Evolutionary conservation across 2,888 invertebrate genomes (phyloP), one percentile per base, ranked within the genome.

Genomic region (Sarcophaga variegata): DNA sequence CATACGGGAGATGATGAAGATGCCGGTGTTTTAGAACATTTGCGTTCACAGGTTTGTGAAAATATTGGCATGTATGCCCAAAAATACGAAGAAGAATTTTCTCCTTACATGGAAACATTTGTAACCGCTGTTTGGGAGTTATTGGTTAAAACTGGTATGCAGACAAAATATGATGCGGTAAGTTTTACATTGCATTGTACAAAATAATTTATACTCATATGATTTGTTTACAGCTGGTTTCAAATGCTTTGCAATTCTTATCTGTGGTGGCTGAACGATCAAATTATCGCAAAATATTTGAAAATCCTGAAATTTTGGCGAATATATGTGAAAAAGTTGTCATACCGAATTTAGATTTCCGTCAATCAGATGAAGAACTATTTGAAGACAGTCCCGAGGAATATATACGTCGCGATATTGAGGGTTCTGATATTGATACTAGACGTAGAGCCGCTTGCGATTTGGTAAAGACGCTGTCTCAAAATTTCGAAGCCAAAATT

Each of bases 371-470:
- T 94, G 97, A 98, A 93, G 99, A 99, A 93, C 93, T 99, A 67
- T 99, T 99, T 94, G 98, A 99, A 93, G 99, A 99, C 92, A 99
- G 99, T 92, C 98, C 99, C 0, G 99, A 99, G 91, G 99, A 99
- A 94, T 99, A 98, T 92, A 98, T 98, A 87, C 95, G 98, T 4
- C 95, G 98, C 49, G 99, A 99, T 94, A 98, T 99, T 88, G 99
- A 99, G 94, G 99, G 99, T 8, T 98, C 99, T 11, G 99, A 99
- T 94, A 97, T 99, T 86, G 99, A 99, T 93, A 99, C 99, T 0
- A 95, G 99, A 75, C 95, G 99, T 37, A 95, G 99, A 88, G 98
- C 99, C 37, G 99, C 99, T 69, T 99, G 99, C 94, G 99, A 99
- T 94, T 95, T 99, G 79, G 99, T 99, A 27, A 97, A 97, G 92